Evolutionary conservation across 2,888 invertebrate genomes (phyloP).

Genomic region (Ptycholaimellus sp.): DNA sequence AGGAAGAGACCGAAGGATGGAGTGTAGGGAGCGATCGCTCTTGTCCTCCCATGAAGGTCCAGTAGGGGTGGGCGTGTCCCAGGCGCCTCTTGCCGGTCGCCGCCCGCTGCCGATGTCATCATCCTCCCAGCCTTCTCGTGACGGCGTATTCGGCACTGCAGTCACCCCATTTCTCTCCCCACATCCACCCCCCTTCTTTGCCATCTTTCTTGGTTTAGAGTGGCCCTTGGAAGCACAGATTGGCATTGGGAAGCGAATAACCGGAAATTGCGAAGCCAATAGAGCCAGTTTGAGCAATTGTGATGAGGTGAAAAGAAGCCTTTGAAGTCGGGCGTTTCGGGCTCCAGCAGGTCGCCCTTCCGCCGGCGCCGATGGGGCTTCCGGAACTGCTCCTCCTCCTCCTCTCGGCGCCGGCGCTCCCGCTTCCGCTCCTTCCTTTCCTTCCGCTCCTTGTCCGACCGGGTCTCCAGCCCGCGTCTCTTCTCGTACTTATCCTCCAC

Average conservation of each 20-base stretch:
- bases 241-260: no score
- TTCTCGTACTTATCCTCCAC: no score
- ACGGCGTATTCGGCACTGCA: slow-evolving; percentile 20
- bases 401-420: neutral
- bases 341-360: neutral
- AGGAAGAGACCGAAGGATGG: no score
- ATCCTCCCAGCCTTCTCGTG: slow-evolving; percentile 17
- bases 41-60: slow-evolving; percentile 8
- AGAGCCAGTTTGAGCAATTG: no score
- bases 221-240: no score
- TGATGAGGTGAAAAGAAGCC: no score
- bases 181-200: no score
- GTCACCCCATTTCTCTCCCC: no score
- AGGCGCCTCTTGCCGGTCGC: slow-evolving; percentile 39
- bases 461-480: neutral
- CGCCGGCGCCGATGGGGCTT: neutral
- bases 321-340: slow-evolving; percentile 5
- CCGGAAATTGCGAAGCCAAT: no score
- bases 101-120: slow-evolving; percentile 10
- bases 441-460: neutral
- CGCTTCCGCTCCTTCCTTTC: neutral
- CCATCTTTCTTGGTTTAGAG: no score
- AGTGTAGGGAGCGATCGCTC: slow-evolving; percentile 29
- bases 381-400: neutral
- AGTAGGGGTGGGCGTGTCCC: slow-evolving; percentile 71